Evolutionary conservation across 2,113 vertebrate genomes (phyloP).

Genomic region (Hypocryptadius cinnamomeus): DNA sequence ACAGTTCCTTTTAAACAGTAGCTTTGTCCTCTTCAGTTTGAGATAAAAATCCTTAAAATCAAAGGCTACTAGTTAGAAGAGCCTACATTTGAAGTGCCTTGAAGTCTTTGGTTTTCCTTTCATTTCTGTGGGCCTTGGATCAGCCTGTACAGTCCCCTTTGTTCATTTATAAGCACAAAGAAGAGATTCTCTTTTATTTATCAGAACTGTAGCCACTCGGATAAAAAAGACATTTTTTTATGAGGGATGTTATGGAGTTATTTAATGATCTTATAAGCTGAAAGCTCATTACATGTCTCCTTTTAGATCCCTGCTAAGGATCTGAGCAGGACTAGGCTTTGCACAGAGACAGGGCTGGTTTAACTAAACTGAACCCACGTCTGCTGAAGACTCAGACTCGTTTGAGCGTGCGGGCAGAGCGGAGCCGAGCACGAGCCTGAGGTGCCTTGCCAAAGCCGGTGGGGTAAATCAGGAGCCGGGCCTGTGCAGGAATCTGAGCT

Average conservation of each 20-base stretch:
- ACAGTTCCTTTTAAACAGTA: neutral
- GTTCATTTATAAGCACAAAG: slow-evolving; percentile 47
- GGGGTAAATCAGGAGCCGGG: neutral
- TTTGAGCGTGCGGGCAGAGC: accelerated
- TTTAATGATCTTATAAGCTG: neutral
- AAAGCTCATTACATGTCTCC: neutral
- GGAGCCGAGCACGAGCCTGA: neutral
- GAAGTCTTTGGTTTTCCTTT: slow-evolving; percentile 33
- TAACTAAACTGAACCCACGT: neutral
- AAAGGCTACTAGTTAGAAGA: slow-evolving; percentile 22
- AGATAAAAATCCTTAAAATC: slow-evolving; percentile 55
- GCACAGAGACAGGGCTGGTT: neutral
- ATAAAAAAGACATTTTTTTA: neutral
- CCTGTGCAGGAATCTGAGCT: slow-evolving; percentile 75
- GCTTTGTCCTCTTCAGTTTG: neutral
- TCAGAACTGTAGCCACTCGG: neutral
- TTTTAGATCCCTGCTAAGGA: neutral
- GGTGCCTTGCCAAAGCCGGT: neutral
- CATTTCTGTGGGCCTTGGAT: neutral
- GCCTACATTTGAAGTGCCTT: slow-evolving; percentile 28
- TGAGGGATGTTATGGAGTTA: neutral
- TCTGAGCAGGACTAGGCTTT: neutral
- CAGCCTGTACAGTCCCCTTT: slow-evolving; percentile 3
- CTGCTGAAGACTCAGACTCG: neutral
- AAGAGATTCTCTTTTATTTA: slow-evolving; percentile 30